phyloP scores from a whole-genome alignment of 2,888 invertebrate species.

The Coleophora deauratella region DNA sequence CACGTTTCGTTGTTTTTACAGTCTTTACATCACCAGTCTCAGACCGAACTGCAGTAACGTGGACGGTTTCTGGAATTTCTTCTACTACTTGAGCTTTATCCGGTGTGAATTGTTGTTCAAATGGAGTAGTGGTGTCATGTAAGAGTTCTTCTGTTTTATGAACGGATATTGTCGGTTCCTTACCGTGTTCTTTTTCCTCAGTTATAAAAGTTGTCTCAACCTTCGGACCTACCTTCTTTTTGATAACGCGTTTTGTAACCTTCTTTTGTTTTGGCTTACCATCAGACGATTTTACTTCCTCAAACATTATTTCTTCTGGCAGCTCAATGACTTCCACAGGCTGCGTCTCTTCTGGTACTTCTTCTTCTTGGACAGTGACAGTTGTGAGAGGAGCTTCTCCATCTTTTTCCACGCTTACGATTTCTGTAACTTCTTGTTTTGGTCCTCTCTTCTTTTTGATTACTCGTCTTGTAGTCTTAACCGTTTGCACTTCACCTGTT shows the following conservation, averaged over 20 bases:
- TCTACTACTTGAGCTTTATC: conserved; percentile 14
- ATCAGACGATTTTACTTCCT: conserved; percentile 1
- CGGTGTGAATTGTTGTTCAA: conserved; percentile 20
- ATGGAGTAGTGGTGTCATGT: conserved; percentile 19
- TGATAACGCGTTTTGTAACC: conserved; percentile 35
- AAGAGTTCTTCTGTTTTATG: conserved; percentile 16
- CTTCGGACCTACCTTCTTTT: conserved; percentile 47
- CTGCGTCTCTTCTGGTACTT: conserved; percentile 18
- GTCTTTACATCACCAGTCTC: conserved; percentile 30
- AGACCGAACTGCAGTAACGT: conserved; percentile 27
- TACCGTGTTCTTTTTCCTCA: conserved; percentile 36
- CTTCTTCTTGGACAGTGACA: conserved; percentile 18
- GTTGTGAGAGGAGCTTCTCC: conserved; percentile 35
- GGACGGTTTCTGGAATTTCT: conserved; percentile 15
- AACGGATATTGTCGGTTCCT: conserved; percentile 12
- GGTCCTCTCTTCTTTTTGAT: conserved; percentile 44
- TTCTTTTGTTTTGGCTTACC: conserved; percentile 20
- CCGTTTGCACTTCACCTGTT: conserved; percentile 13
- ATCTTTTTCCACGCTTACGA: conserved; percentile 43
- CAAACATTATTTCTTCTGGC: too few relatives aligned
- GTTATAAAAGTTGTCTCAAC: conserved; percentile 52
- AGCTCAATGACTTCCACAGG: too few relatives aligned
- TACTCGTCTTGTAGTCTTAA: conserved; percentile 18
- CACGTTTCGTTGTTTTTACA: conserved; percentile 16
- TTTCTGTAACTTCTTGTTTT: conserved; percentile 43